Base-by-base conservation (phyloP, 2,888 invertebrate species). In the Ernsta delagoae region DNA sequence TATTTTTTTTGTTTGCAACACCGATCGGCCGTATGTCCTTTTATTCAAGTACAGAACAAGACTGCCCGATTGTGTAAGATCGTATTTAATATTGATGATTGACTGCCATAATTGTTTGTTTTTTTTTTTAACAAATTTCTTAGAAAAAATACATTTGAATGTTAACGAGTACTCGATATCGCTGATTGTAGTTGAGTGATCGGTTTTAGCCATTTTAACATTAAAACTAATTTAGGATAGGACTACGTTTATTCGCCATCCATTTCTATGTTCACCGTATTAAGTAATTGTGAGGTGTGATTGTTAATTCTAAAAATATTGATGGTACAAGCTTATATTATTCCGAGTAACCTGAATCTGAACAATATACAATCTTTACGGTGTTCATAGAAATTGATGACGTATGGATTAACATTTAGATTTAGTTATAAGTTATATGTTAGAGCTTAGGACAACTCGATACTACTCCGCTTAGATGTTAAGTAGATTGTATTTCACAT, bases 51-150 rank as follows among this genome's bases (percentile, higher is more conserved):
- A 82, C 87, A 83, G 78, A 77, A 89, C 87, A 90, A 90, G 90
- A 91, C 90, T 91, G 90, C 85, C 85, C 81, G 85, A 83, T 83
- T 84, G 88, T 74, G 84, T 87, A 86, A 84, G 83, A 80, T 78
- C 82, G 84, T 85, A 84, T 84, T 87, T 83, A 74, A 71, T 86
- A 85, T 83, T 82, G 83, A 81, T 78, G 77, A 81, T 85, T 84
- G 87, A 87, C 88, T 90, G 88, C 87, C 87, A 87, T 85, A 83
- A 82, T 83, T 78, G 78, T 80, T 78, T 78, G n/a, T n/a, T 73
- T 75, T 74, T 9, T 76, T 74, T 9, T 76, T 70, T 70, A 56
- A 61, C 36, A 59, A 69, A 43, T 59, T 59, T 63, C 63, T 54
- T 68, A 68, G 62, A 63, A 63, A 31, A 31, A 31, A 31, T 31